phyloP scores from a whole-genome alignment of 2,888 invertebrate genomes.

The Stenurella melanura region DNA sequence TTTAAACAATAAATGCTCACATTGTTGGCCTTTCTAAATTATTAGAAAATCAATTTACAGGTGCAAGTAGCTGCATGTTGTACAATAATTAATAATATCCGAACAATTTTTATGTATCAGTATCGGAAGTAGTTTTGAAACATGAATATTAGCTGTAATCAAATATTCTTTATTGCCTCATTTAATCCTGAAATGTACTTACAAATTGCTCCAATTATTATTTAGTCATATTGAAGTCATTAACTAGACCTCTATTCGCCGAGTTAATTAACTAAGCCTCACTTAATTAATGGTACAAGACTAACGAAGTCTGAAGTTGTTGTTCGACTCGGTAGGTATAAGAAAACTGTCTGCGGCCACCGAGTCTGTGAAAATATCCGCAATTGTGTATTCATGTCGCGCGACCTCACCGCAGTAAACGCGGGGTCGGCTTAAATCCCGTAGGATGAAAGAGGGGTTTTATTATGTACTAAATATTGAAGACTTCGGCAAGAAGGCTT shows the following conservation, averaged over 20 bases:
- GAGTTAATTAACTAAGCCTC: conserved; percentile 18
- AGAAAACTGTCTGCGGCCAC: conserved; percentile 20
- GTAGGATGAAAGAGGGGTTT: conserved; percentile 60
- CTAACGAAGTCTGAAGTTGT: conserved; percentile 11
- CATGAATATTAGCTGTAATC: too few species aligned
- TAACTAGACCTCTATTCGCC: background rate
- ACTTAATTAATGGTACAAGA: conserved; percentile 2
- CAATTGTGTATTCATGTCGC: conserved; percentile 62
- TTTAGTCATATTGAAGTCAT: conserved; percentile 1
- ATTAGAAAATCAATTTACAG: too few species aligned
- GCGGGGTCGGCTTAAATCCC: conserved; percentile 60
- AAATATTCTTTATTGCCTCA: background rate
- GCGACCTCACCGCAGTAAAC: conserved; percentile 59
- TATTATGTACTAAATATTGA: conserved; percentile 67
- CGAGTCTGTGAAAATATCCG: conserved; percentile 15
- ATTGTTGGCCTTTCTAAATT: too few species aligned
- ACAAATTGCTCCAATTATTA: background rate
- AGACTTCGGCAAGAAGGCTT: conserved; percentile 51
- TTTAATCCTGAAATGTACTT: background rate
- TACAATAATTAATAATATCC: too few species aligned
- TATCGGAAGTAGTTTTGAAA: too few species aligned
- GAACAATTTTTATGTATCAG: too few species aligned
- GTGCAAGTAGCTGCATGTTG: too few species aligned
- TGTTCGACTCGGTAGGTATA: conserved; percentile 5
- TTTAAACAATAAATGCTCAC: too few species aligned